Conservation (phyloP, 2,113 vertebrate species). For the Scalopus aquaticus region DNA sequence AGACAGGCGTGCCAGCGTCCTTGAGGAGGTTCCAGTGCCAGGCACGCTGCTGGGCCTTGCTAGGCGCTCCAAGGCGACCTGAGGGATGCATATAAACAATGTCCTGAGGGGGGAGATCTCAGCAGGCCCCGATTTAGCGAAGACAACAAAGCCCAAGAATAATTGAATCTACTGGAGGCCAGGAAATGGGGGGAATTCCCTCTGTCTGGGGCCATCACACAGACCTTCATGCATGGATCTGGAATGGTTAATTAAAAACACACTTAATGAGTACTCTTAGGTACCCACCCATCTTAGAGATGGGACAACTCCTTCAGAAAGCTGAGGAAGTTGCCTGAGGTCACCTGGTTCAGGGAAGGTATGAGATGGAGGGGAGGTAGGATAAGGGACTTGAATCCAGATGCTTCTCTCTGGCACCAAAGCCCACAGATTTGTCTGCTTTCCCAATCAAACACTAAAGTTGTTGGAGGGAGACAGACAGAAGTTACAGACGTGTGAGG, state of each 20-base stretch:
- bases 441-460: not conserved
- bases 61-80: not conserved
- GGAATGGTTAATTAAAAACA: not conserved
- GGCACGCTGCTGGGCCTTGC: no score
- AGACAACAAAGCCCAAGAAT: not conserved
- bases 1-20: not conserved
- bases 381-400: not conserved
- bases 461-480: not conserved
- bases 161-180: not conserved
- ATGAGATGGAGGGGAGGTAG: not conserved
- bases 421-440: not conserved
- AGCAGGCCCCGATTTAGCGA: not conserved
- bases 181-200: not conserved
- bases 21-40: not conserved
- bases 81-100: not conserved
- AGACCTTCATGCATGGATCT: not conserved
- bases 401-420: not conserved
- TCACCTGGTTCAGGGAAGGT: not conserved
- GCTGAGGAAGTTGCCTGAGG: not conserved
- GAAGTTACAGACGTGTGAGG: not conserved
- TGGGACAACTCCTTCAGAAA: not conserved
- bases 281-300: not conserved
- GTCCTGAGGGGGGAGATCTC: not conserved
- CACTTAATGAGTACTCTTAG: not conserved
- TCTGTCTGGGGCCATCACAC: not conserved